Evolutionary conservation across 2,888 invertebrate species (phyloP).

Genomic region (Conops quadrifasciatus): DNA sequence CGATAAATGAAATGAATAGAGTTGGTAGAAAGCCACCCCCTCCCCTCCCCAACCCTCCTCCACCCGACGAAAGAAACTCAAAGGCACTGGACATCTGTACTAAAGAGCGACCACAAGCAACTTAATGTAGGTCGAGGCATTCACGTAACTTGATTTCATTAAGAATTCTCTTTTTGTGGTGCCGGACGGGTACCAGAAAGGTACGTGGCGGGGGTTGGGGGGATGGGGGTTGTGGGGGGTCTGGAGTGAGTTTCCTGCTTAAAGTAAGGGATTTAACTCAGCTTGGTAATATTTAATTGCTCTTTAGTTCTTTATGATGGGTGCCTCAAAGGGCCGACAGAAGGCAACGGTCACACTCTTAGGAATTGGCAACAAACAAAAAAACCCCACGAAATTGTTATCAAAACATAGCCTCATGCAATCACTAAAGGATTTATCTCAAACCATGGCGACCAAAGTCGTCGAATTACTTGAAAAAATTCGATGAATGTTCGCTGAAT

Average conservation of each 20-base stretch:
- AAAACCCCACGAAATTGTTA: no score
- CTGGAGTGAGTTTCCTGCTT: background rate
- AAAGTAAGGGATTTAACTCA: background rate
- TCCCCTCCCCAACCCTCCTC: no score
- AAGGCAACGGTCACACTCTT: no score
- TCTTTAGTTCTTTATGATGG: background rate
- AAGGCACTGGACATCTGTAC: background rate
- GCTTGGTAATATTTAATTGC: background rate
- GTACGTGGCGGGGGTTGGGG: background rate
- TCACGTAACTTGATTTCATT: constrained; percentile 6
- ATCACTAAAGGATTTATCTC: background rate
- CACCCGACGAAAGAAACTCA: background rate
- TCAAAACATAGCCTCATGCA: background rate
- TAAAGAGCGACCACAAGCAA: background rate
- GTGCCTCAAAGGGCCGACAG: no score
- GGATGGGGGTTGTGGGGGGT: background rate
- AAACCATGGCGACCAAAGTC: background rate
- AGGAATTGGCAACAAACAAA: no score
- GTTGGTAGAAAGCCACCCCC: no score
- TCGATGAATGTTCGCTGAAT: no score
- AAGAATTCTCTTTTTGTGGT: constrained; percentile 22
- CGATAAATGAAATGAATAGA: background rate
- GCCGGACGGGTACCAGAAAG: background rate
- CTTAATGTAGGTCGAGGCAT: constrained; percentile 28
- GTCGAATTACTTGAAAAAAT: no score